Evolutionary conservation across 2,113 vertebrate species (phyloP).

Genomic region (Petrocephalus zakoni): DNA sequence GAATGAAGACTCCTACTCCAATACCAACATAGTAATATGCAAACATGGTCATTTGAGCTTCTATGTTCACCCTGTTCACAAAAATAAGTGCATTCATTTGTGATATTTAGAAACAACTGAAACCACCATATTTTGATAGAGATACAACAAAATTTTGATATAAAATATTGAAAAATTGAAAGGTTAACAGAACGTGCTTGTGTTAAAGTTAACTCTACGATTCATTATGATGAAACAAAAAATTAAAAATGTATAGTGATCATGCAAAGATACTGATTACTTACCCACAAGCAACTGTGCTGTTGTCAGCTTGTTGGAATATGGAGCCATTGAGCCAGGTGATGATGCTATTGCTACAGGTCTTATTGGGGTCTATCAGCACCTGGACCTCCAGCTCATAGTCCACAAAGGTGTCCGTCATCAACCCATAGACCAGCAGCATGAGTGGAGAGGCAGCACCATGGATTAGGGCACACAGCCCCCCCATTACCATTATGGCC

Average conservation of each 20-base stretch:
- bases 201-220: neutral
- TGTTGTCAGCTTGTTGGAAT: constrained; percentile 47
- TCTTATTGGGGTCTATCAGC: constrained; percentile 54
- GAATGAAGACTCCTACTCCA: constrained; percentile 52
- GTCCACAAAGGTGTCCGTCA: constrained; percentile 64
- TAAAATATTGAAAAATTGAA: neutral
- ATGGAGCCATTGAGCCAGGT: constrained; percentile 57
- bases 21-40: constrained; percentile 66
- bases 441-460: constrained; percentile 60
- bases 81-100: constrained; percentile 8
- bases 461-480: constrained; percentile 58
- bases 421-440: constrained; percentile 60
- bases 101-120: neutral
- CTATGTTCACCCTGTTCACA: constrained; percentile 58
- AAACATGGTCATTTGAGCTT: constrained; percentile 61
- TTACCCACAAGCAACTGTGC: constrained; percentile 55
- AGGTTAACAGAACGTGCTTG: neutral
- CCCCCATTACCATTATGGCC: constrained; percentile 58
- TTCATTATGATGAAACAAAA: neutral
- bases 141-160: neutral
- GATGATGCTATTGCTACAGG: constrained; percentile 53
- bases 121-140: neutral
- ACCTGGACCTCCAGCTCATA: constrained; percentile 56
- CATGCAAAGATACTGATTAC: constrained; percentile 27
- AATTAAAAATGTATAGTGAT: neutral